Base-by-base conservation (phyloP, 2,888 invertebrate genomes). In the Apodemia zela region DNA sequence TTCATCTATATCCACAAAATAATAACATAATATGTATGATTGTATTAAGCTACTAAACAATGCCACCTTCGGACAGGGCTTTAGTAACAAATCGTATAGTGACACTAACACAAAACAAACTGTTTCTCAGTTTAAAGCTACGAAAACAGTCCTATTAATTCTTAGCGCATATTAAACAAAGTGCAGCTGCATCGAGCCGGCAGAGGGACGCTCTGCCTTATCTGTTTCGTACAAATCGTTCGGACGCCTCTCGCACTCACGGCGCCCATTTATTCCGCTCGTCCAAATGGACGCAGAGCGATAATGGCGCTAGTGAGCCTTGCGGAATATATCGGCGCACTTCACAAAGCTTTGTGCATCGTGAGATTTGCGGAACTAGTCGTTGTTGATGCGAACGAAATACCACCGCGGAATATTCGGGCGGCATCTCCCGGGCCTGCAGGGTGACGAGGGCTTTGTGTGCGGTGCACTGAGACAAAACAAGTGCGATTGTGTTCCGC, bases 181-280 rank as follows among this genome's bases (percentile, higher is more conserved):
- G 21, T 51, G 21, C 51, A 51, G 21, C 51, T 51, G 51, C 18
- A 42, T 13, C 42, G 42, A 13, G 21, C 51, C 7, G 51, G 51
- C 18, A n/a, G n/a, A 1, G n/a, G 8, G 45, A n/a, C 45, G 2
- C 45, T n/a, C 3, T 11, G 51, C 51, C 42, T 51, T 51, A 51
- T 51, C 51, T 51, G 51, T 51, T 51, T 21, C 51, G 18, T 51
- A 21, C 51, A 21, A 51, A 21, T 51, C 51, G 51, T 51, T 51
- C 3, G 51, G 18, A 15, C 21, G 51, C 51, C 51, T 51, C 51
- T 51, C 51, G 21, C 51, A 51, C 51, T 51, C 51, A 1, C 51
- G 11, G 51, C 21, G 21, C n/a, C 18, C 51, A 51, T 51, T 21
- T 51, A 13, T 51, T 51, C 21, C 51, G 51, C 21, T 21, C 51